Base-by-base conservation (phyloP, 2,888 invertebrate species). In the Phyllotreta striolata region DNA sequence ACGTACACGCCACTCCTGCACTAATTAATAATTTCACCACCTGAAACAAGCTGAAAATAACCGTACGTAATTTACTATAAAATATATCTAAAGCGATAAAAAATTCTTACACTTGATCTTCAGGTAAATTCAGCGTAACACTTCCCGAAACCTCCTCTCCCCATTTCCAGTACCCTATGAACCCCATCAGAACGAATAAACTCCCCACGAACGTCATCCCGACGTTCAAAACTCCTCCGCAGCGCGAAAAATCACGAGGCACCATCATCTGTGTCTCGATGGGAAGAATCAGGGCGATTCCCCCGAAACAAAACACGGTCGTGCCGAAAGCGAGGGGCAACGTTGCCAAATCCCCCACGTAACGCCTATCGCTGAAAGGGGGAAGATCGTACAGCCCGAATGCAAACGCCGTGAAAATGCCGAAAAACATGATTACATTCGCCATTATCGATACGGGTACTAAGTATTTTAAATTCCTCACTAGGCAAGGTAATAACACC, bases 1-100 rank as follows among this genome's bases (percentile, higher is more conserved):
- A 98, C 0, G 95, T 91, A 69, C 97, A 86, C 70, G 96, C 85
- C 65, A 98, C 93, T 9, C 94, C 94, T 41, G 92, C 71, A 0
- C 93, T 91, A 74, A 97, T 95, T 75, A 93, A 86, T n/a, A 90
- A 78, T 77, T 93, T 91, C 13, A 96, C 94, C 58, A 87, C 85
- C 81, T 92, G 89, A 49, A 93, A 93, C 66, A 95, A 81, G 70
- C 94, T 95, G 82, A 12, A 83, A 81, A 63, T 58, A 64, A 58
- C 86, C 80, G 63, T 71, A 77, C 24, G 4, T 4, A 24, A 24
- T 24, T 24, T 24, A 24, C 24, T 24, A 24, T 24, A 24, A 24
- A 24, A 24, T 24, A 24, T 24, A 24, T 24, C 24, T 24, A 24
- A 24, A 24, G 24, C 24, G 4, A 24, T 24, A 24, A 24, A 7